Base-by-base conservation (phyloP, 2,797 vertebrate species). In the Perodicticus potto region DNA sequence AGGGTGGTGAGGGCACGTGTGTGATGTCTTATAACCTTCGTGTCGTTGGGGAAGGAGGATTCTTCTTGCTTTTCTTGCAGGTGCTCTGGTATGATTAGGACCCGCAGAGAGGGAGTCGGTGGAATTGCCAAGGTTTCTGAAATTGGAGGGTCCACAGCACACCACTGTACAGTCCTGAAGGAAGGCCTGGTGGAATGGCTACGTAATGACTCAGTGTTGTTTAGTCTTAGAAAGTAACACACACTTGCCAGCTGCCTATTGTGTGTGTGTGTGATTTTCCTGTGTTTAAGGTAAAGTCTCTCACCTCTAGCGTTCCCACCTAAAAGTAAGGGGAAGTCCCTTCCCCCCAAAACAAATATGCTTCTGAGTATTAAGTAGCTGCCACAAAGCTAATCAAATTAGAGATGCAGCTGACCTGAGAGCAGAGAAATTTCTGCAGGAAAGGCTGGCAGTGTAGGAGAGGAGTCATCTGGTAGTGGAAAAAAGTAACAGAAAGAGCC, bases 201-300 rank as follows among this genome's bases (percentile, higher is more conserved):
- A 11, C 19, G 22, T 73, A 49, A 17, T 63, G 57, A 69, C 70
- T 94, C 29, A 73, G 34, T 77, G 34, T 81, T 85, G 5, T 22
- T 3, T 81, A 49, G 37, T 73, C 61, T 57, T 82, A 76, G 63
- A 74, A 89, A 78, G 32, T 82, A 90, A 22, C 67, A 40, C 49
- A 53, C 49, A 53, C 14, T 14, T 29, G 78, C 67, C 53, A 67
- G 25, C 55, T 86, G 17, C 43, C n/a, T 8, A 34, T 57, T 10
- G 20, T 0, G 11, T 82, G 43, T 67, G 12, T 88, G 25, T 93
- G 29, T 67, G 32, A 81, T 81, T 95, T 93, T 91, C 73, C 27
- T 91, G 11, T 81, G 55, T 88, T 89, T 87, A 59, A 92, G 73
- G 32, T 49, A 82, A 94, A 95, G 49, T 40, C 29, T 43, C 8